Evolutionary conservation across 2,888 invertebrate genomes (phyloP).

Genomic region (Mythimna pallens): DNA sequence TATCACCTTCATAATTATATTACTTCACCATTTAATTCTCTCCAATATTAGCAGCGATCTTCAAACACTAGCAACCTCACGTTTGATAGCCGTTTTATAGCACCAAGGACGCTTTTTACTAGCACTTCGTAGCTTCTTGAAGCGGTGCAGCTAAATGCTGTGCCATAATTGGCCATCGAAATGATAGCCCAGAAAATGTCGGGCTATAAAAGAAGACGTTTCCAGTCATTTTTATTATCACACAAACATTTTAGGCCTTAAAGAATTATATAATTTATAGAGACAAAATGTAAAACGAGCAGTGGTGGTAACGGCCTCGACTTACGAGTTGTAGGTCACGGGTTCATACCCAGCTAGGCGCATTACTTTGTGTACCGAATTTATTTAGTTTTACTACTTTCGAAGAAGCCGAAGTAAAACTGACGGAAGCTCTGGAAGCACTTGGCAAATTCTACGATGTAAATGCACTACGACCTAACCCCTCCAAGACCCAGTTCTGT

Average conservation of each 20-base stretch:
- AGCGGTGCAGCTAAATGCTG: conserved; percentile 70
- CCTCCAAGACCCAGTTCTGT: too few relatives aligned
- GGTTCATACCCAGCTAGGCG: too few relatives aligned
- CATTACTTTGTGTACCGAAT: too few relatives aligned
- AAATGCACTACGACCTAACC: too few relatives aligned
- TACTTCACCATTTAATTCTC: conserved; percentile 26
- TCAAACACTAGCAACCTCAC: conserved; percentile 41
- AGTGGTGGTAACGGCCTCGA: too few relatives aligned
- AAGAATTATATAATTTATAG: conserved; percentile 34
- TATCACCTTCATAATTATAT: neutral
- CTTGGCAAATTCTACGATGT: too few relatives aligned
- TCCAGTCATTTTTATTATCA: conserved; percentile 43
- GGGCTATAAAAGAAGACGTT: conserved; percentile 49
- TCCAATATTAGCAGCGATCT: conserved; percentile 30
- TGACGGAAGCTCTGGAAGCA: too few relatives aligned
- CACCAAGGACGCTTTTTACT: conserved; percentile 49
- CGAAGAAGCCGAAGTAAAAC: too few relatives aligned
- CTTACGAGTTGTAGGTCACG: too few relatives aligned
- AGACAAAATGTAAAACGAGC: conserved; percentile 1
- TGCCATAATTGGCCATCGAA: conserved; percentile 66
- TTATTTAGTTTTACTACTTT: too few relatives aligned
- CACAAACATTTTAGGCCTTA: conserved; percentile 36
- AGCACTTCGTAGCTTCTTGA: conserved; percentile 61
- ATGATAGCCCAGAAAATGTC: conserved; percentile 74
- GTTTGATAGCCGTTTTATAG: conserved; percentile 56